Evolutionary conservation across 1,140 invertebrate genomes (phyloP), one percentile per base, ranked within the genome.

Genomic region (Ridgeia piscesae): DNA sequence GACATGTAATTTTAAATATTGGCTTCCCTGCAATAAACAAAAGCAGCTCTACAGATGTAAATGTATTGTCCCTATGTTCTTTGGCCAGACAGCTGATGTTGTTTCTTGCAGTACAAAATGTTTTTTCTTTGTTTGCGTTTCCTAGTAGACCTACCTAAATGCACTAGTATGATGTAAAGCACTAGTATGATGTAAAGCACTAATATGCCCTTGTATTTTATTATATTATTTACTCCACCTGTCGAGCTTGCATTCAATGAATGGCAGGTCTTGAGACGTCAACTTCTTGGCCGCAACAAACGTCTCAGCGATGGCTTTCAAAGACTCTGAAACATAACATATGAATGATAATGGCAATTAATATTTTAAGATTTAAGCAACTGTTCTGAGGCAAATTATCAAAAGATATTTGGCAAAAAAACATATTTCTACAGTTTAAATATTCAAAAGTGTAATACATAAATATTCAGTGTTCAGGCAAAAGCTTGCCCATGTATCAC

Each of bases 231-330:
- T 42, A 42, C 42, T 42, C 42, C 11, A 95, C 95, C 94, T 95
- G 17, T 95, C 95, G 21, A 95, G 93, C 92, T 95, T 95, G 92
- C 92, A 94, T 34, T 95, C 95, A 58, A 93, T 92, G 58, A 95
- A 92, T 31, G 93, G 92, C 17, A 96, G 92, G 33, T 95, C 91
- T 21, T 95, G 89, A 2, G 93, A 93, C 33, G 94, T 91, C 58
- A 95, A 94, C 90, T 94, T 94, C 91, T 95, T 94, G 1, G 98
- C 98, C 31, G 98, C 98, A 92, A 97, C 96, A 94, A 99, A 97
- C 90, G 98, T 97, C 95, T 99, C 98, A 93, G 97, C 97, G 94
- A 99, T 98, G 0, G 98, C 98, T 94, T 97, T 97, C 34, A 99
- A 95, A 0, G 98, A 98, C 97, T 99, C 98, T 98, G 95, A 27